These are phyloP conservation scores for Menidia beryllina DNA, from an alignment of 2,113 vertebrate genomes.

Conservation along the genomic window DNA sequence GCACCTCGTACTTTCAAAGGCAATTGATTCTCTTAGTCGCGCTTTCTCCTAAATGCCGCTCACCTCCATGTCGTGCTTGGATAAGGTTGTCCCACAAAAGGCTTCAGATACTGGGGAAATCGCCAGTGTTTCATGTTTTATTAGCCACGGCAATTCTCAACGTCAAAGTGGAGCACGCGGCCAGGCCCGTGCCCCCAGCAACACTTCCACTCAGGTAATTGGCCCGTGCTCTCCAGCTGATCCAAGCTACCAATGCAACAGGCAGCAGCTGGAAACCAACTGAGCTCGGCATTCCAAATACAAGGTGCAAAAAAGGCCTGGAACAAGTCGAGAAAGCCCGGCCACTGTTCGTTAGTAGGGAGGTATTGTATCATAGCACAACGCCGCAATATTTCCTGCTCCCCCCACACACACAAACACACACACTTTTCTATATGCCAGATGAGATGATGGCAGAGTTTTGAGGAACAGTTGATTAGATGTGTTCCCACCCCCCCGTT, in stretches of 20 bases:
- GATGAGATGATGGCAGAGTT: not conserved
- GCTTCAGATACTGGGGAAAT: slow-evolving; percentile 1
- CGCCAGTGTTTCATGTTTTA: slow-evolving; percentile 3
- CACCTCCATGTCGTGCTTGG: not conserved
- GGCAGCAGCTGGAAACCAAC: not conserved
- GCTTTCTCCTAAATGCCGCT: not conserved
- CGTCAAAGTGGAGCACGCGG: too few relatives aligned
- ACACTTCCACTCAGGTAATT: slow-evolving; percentile 25
- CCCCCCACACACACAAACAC: too few relatives aligned
- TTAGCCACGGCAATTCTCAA: too few relatives aligned
- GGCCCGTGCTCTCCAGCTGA: slow-evolving; percentile 27
- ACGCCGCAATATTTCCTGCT: too few relatives aligned
- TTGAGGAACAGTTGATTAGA: slow-evolving; percentile 18
- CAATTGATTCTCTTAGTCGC: slow-evolving; percentile 43
- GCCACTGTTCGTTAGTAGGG: not conserved
- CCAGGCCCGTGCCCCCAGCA: slow-evolving; percentile 13
- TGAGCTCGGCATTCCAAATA: not conserved
- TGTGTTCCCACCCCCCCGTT: not conserved
- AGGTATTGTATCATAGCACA: not conserved
- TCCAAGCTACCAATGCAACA: not conserved
- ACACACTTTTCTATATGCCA: too few relatives aligned
- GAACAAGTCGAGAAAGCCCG: not conserved
- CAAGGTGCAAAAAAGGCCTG: not conserved
- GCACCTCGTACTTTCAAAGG: slow-evolving; percentile 59
- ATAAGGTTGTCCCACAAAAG: not conserved